Percentiles rank a stretch among this genome's conserved stretches.
Conservation (phyloP, 2,888 invertebrate genomes). For the Leucoma salicis region DNA sequence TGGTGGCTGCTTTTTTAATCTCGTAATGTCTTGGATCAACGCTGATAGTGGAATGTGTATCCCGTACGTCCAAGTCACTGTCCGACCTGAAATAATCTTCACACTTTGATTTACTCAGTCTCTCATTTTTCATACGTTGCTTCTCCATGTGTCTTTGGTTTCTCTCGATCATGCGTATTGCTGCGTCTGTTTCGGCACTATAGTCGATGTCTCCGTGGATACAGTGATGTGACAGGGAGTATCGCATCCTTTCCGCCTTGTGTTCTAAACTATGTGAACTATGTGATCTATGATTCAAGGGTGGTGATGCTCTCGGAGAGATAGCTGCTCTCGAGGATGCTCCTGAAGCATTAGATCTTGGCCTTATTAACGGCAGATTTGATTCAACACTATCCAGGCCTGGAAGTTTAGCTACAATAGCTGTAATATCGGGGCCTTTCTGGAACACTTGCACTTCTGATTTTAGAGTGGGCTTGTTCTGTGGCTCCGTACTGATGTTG, state of each 20-base stretch:
- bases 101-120: constrained; percentile 57
- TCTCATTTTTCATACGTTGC: constrained; percentile 73
- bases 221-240: constrained; percentile 74
- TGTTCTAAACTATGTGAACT: constrained; percentile 76
- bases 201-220: constrained; percentile 75
- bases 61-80: constrained; percentile 62
- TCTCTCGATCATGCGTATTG: constrained; percentile 80
- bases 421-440: constrained; percentile 90
- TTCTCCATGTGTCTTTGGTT: constrained; percentile 83
- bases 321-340: constrained; percentile 78
- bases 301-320: constrained; percentile 60
- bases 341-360: constrained; percentile 80
- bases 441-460: constrained; percentile 86
- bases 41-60: constrained; percentile 42
- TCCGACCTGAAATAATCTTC: constrained; percentile 71
- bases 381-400: constrained; percentile 75
- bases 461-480: constrained; percentile 66
- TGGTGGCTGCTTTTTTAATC: constrained; percentile 65
- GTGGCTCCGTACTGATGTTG: constrained; percentile 84
- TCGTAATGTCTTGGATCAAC: constrained; percentile 56
- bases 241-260: constrained; percentile 63
- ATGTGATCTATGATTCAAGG: constrained; percentile 59
- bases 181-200: constrained; percentile 83
- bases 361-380: constrained; percentile 72
- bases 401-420: constrained; percentile 85